A percentile compares a stretch with the other conserved stretches of the same genome.
Conservation (phyloP, 2,113 vertebrate genomes). For the Nicator chloris region DNA sequence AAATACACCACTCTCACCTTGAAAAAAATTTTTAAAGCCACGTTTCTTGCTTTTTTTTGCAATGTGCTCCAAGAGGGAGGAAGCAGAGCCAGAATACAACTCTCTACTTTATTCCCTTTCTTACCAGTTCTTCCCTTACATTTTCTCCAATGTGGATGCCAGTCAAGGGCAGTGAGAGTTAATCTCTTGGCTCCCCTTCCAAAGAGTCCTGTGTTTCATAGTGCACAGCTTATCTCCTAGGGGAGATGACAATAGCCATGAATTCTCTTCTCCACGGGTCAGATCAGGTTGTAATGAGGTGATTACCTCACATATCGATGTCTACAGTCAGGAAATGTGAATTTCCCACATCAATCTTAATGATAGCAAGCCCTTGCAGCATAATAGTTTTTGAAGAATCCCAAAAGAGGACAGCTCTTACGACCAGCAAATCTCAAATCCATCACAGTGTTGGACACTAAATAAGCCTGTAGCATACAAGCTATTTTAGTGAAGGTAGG, state of each 20-base stretch:
- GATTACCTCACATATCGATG: not conserved
- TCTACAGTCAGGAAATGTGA: not conserved
- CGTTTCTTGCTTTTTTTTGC: not conserved
- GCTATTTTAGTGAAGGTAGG: not conserved
- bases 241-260: not conserved
- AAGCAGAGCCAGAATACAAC: not conserved
- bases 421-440: not conserved
- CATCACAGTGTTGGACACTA: not conserved
- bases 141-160: not conserved
- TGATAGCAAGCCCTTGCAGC: not conserved
- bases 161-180: not conserved
- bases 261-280: not conserved
- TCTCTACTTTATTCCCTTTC: not conserved
- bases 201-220: not conserved
- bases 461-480: not conserved
- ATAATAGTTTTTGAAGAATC: not conserved
- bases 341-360: not conserved
- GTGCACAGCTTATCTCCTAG: not conserved
- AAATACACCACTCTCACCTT: not conserved
- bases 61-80: accelerated
- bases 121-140: not conserved
- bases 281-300: not conserved
- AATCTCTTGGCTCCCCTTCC: not conserved
- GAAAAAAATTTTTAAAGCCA: not conserved
- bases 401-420: not conserved